phyloP scores from a whole-genome alignment of 2,888 invertebrate species.

The Idaea dimidiata region DNA sequence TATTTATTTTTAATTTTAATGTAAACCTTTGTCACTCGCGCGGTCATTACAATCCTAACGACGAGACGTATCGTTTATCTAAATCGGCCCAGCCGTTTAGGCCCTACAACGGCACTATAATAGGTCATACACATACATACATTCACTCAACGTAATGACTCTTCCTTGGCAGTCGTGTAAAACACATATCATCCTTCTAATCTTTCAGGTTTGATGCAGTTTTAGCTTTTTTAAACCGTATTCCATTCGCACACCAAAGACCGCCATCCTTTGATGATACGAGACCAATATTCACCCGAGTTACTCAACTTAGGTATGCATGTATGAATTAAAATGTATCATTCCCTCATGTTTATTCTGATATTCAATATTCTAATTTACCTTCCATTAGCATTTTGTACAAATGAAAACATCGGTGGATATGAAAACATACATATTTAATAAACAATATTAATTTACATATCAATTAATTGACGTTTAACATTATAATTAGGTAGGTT shows the following conservation, averaged over 20 bases:
- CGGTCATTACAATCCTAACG: too few relatives aligned
- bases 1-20: too few relatives aligned
- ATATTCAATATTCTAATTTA: not conserved
- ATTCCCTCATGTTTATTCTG: conserved; percentile 1
- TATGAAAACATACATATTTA: conserved; percentile 1
- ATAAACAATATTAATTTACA: not conserved
- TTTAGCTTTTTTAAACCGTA: not conserved
- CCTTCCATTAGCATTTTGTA: conserved; percentile 1
- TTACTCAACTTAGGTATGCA: not conserved
- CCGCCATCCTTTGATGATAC: not conserved
- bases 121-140: too few relatives aligned
- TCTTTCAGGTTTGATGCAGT: not conserved
- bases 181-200: too few relatives aligned
- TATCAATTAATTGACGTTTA: not conserved
- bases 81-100: too few relatives aligned
- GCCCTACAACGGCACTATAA: too few relatives aligned
- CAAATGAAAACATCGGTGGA: not conserved
- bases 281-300: not conserved
- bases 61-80: too few relatives aligned
- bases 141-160: too few relatives aligned
- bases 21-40: too few relatives aligned
- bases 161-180: too few relatives aligned
- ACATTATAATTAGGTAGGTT: not conserved
- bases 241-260: not conserved
- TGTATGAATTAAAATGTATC: not conserved